These are phyloP conservation scores for Neodiprion pinetum DNA, from an alignment of 1,140 invertebrate genomes.

Conservation along the genomic window DNA sequence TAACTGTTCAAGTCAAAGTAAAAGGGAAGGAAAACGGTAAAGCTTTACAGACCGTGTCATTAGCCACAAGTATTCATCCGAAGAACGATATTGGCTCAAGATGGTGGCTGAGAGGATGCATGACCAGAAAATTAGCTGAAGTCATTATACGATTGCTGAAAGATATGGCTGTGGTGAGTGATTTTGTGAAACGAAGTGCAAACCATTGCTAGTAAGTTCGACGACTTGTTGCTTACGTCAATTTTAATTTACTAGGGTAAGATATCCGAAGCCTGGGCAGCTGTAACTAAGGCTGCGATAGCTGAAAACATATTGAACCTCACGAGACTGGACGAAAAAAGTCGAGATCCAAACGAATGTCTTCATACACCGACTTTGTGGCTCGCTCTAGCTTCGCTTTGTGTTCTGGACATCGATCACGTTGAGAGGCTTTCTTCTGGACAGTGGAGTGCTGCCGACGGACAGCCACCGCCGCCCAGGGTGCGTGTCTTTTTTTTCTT, in stretches of 20 bases:
- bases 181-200: not conserved
- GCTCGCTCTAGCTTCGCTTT: conserved; percentile 91
- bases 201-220: not conserved
- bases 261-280: conserved; percentile 85
- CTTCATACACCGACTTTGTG: conserved; percentile 86
- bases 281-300: conserved; percentile 88
- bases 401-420: conserved; percentile 90
- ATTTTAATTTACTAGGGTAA: conserved; percentile 71
- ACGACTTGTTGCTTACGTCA: conserved; percentile 19
- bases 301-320: conserved; percentile 89
- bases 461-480: conserved; percentile 69
- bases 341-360: conserved; percentile 77
- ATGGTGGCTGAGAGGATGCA: conserved; percentile 89
- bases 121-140: conserved; percentile 84
- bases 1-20: conserved; percentile 87
- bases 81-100: conserved; percentile 65
- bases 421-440: conserved; percentile 81
- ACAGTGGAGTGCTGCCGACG: conserved; percentile 71
- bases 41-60: conserved; percentile 67
- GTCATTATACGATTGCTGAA: conserved; percentile 87
- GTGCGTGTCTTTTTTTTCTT: conserved; percentile 54
- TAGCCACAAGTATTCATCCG: conserved; percentile 67
- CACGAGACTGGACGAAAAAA: conserved; percentile 79
- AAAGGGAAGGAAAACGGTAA: conserved; percentile 76
- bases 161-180: conserved; percentile 88